phyloP scores from a whole-genome alignment of 2,888 invertebrate species.

The Acanthosepion pharaonis region DNA sequence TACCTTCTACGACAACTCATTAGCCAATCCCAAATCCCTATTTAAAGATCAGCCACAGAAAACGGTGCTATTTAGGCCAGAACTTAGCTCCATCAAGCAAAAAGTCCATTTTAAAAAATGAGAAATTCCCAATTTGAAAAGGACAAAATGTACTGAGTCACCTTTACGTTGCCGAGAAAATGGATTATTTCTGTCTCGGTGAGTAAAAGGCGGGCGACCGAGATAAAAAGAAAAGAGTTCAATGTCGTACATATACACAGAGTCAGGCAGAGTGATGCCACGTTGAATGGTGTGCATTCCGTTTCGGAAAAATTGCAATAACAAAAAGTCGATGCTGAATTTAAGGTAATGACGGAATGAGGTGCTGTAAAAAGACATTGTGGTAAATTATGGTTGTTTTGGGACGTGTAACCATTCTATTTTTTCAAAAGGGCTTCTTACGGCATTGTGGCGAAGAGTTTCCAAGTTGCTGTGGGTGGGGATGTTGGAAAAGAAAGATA shows the following conservation, averaged over 20 bases:
- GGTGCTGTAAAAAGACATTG: not conserved
- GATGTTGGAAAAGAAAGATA: too few relatives aligned
- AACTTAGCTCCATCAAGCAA: not conserved
- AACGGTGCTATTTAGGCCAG: not conserved
- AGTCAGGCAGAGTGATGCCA: not conserved
- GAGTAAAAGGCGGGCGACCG: not conserved
- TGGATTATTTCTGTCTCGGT: not conserved
- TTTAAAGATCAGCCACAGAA: not conserved
- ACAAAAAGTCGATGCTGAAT: not conserved
- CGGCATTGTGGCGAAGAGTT: not conserved
- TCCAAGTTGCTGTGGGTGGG: too few relatives aligned
- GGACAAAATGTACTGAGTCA: not conserved
- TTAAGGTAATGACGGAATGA: not conserved
- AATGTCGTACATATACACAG: not conserved
- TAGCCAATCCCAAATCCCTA: not conserved
- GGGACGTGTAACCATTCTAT: not conserved
- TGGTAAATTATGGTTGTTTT: not conserved
- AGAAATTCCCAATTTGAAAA: not conserved
- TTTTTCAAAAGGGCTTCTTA: not conserved
- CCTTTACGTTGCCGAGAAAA: not conserved
- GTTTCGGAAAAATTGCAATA: not conserved
- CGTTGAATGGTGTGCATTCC: not conserved
- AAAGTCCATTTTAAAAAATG: not conserved
- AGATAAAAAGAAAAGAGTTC: not conserved
- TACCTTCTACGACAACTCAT: not conserved